Base-by-base conservation (phyloP, 2,113 vertebrate species). In the Lagenorhynchus albirostris region DNA sequence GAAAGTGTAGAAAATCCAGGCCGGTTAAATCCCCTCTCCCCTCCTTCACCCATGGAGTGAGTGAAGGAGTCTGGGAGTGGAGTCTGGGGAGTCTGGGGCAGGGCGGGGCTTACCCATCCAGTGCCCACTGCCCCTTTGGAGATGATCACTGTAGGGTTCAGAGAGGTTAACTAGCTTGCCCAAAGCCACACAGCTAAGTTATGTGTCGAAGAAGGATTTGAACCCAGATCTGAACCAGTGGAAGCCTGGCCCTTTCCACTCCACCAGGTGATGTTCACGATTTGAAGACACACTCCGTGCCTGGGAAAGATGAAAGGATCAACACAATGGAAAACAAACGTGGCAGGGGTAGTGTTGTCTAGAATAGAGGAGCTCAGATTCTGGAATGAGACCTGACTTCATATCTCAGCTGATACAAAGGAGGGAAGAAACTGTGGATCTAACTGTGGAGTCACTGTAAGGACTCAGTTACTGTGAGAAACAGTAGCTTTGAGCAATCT, bases 321-420 rank as follows among this genome's bases (percentile, higher is more conserved):
- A 10, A 21, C 41, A 14, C 10, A 7, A 3, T 6, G 33, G 17
- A 15, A n/a, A n/a, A 0, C 33, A 14, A 33, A 20, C 1, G 2
- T 53, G 53, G 21, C 15, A 0, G 7, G 6, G 2, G 26, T 23
- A 0, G 55, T 38, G 0, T 8, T 41, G 21, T 8, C 1, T 25
- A 8, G 1, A 0, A 3, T 5, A 5, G 1, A 29, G 29, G 68
- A 41, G 31, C 10, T 14, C 4, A 26, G 50, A 29, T 13, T 23
- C 41, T 29, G 17, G 20, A 23, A 58, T 7, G 7, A 15, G 58
- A 6, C 20, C 53, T 3, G 14, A 10, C 8, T n/a, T n/a, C 12
- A 1, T 18, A 1, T 38, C 14, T n/a, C n/a, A 5, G 47, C 26
- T 23, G 29, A 29, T 0, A 36, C 13, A 18, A 12, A 23, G 8